Conservation (phyloP, 1,140 invertebrate genomes). For the Asbolus verrucosus region DNA sequence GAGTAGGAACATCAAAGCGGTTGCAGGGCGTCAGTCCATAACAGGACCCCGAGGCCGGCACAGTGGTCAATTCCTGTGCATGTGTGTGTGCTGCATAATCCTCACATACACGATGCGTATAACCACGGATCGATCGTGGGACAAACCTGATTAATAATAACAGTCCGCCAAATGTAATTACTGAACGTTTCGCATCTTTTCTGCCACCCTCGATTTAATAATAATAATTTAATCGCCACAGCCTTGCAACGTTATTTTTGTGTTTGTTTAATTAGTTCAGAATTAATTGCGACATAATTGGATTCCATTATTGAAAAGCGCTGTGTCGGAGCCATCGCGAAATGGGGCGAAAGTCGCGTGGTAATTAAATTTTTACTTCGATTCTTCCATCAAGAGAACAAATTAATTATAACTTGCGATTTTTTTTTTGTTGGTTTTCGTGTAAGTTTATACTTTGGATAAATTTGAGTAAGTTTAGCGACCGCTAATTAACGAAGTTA, state of each 20-base stretch:
- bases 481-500: conserved; percentile 37
- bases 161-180: conserved; percentile 7
- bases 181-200: conserved; percentile 5
- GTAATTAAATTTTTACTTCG: conserved; percentile 42
- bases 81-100: not conserved
- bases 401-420: conserved; percentile 41
- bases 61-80: conserved; percentile 37
- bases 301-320: conserved; percentile 31
- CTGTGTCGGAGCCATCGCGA: conserved; percentile 26
- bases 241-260: no score
- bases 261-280: conserved; percentile 30
- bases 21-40: conserved; percentile 48
- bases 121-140: no score
- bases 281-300: conserved; percentile 40
- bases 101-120: not conserved
- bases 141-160: conserved; percentile 4
- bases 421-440: conserved; percentile 17
- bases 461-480: conserved; percentile 36
- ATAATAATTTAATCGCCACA: conserved; percentile 14
- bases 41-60: conserved; percentile 35
- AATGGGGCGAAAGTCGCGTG: conserved; percentile 26
- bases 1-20: conserved; percentile 55
- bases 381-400: conserved; percentile 36
- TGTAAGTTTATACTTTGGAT: conserved; percentile 39
- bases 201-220: not conserved